These are phyloP conservation scores for Syngnathoides biaculeatus DNA, from an alignment of 2,113 vertebrate genomes.

Conservation along the genomic window DNA sequence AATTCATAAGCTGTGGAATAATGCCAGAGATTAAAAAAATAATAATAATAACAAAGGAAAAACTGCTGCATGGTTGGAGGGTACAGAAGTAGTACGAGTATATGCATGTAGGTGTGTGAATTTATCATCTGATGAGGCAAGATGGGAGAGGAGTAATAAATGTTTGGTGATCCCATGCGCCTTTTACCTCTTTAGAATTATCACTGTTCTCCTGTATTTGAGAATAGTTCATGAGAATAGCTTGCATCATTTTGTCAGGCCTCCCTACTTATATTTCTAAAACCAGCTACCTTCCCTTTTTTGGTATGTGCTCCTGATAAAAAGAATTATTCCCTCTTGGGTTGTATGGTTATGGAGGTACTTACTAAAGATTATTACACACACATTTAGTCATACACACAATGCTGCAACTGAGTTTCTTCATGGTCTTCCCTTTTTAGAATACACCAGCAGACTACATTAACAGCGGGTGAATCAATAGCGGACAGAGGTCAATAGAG, in stretches of 20 bases:
- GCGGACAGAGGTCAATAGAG: conserved; percentile 48
- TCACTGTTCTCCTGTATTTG: conserved; percentile 23
- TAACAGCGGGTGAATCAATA: conserved; percentile 45
- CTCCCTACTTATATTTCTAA: conserved; percentile 9
- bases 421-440: neutral
- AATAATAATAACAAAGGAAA: conserved; percentile 25
- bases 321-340: conserved; percentile 23
- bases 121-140: conserved; percentile 49
- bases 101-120: conserved; percentile 42
- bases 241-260: neutral
- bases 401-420: conserved; percentile 14
- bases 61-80: conserved; percentile 34
- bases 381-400: conserved; percentile 3
- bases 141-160: conserved; percentile 44
- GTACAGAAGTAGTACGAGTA: conserved; percentile 13
- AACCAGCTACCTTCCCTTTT: conserved; percentile 12
- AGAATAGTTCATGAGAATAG: neutral
- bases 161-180: conserved; percentile 41
- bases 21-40: conserved; percentile 60
- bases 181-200: conserved; percentile 33
- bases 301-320: conserved; percentile 21
- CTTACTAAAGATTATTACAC: conserved; percentile 29
- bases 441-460: conserved; percentile 26
- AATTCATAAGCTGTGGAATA: conserved; percentile 75
- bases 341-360: conserved; percentile 24